A percentile compares a stretch with the other conserved stretches of the same genome.
phyloP scores from a whole-genome alignment of 2,888 invertebrate genomes.

The Nomada goodeniana region DNA sequence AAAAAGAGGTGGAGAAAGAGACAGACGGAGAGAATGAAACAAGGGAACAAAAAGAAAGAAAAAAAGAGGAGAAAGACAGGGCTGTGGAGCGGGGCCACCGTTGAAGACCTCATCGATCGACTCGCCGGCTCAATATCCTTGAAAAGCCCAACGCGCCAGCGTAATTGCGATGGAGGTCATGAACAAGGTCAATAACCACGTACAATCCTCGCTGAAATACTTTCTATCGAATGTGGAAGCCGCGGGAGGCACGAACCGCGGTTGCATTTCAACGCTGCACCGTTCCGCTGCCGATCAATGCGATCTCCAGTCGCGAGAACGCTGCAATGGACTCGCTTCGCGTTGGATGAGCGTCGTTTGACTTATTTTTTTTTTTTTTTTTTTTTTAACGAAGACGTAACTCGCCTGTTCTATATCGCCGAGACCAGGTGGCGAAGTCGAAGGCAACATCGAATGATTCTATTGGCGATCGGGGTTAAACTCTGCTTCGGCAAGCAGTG shows the following conservation, averaged over 20 bases:
- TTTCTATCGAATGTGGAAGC: conserved; percentile 27
- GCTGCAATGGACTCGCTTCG: background rate
- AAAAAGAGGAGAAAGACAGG: background rate
- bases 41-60: background rate
- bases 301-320: background rate
- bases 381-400: too few relatives aligned
- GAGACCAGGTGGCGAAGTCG: too few relatives aligned
- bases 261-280: conserved; percentile 10
- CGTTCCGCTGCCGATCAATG: background rate
- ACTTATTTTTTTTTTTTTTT: background rate
- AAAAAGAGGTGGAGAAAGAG: background rate
- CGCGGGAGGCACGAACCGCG: background rate
- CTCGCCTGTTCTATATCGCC: too few relatives aligned
- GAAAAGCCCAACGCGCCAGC: conserved; percentile 60
- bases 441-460: too few relatives aligned
- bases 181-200: conserved; percentile 68
- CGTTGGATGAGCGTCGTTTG: background rate
- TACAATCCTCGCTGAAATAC: conserved; percentile 51
- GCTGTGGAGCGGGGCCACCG: conserved; percentile 1
- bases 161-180: conserved; percentile 67
- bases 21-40: background rate
- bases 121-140: conserved; percentile 61
- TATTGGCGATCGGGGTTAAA: too few relatives aligned
- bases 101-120: conserved; percentile 59
- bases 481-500: too few relatives aligned